Conservation (phyloP, 2,113 vertebrate species). For the Microtus ochrogaster region DNA sequence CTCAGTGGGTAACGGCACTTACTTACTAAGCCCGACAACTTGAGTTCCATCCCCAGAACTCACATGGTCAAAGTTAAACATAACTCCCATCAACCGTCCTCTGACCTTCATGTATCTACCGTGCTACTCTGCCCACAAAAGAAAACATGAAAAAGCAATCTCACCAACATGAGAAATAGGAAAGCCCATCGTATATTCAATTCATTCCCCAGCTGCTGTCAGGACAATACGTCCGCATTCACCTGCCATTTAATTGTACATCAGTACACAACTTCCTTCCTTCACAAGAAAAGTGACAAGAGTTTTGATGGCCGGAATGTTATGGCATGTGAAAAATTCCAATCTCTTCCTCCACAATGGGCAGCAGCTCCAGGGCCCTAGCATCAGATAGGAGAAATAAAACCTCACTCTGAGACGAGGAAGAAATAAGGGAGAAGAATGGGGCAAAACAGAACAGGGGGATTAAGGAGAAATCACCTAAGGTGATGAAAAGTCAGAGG, state of each 20-base stretch:
- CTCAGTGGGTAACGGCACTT: not conserved
- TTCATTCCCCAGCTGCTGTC: not conserved
- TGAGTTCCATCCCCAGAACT: not conserved
- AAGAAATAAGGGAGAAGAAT: not conserved
- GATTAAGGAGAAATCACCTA: not conserved
- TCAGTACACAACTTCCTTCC: not conserved
- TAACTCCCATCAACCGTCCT: not conserved
- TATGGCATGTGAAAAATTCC: not conserved
- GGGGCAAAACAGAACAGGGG: not conserved
- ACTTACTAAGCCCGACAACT: not conserved
- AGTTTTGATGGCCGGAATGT: not conserved
- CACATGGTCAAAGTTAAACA: not conserved
- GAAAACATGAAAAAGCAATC: not conserved
- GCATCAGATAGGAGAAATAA: not conserved
- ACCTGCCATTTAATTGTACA: not conserved
- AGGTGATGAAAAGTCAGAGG: not conserved
- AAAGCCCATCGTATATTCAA: not conserved
- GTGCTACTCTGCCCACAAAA: too few relatives aligned
- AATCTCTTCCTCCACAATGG: not conserved
- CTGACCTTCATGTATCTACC: not conserved
- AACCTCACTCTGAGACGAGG: not conserved
- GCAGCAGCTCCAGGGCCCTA: not conserved
- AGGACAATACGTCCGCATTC: not conserved
- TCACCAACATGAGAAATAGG: slow-evolving; percentile 9
- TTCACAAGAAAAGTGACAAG: not conserved